Percentiles rank a stretch among this genome's conserved stretches.
Conservation (phyloP, 1,140 invertebrate genomes). For the Drosophila tristis region DNA sequence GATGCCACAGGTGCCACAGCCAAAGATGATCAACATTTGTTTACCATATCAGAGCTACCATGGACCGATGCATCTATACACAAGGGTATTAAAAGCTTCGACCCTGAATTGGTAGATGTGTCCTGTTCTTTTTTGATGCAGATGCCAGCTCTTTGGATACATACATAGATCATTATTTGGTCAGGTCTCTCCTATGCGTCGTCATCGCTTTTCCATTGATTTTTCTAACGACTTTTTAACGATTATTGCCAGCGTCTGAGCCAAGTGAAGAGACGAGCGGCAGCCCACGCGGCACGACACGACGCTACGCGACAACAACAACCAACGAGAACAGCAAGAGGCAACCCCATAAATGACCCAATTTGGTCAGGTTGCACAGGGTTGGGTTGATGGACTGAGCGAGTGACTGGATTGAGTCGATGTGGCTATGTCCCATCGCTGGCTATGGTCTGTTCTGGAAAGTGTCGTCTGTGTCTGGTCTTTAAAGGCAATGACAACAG, state of each 20-base stretch:
- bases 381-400: constrained; percentile 13
- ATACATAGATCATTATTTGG: constrained; percentile 47
- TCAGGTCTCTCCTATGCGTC: constrained; percentile 36
- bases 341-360: constrained; percentile 77
- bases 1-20: too few relatives aligned
- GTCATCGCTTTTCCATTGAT: constrained; percentile 72
- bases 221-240: constrained; percentile 77
- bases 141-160: constrained; percentile 44
- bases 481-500: constrained; percentile 35
- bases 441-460: constrained; percentile 40
- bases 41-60: too few relatives aligned
- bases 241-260: constrained; percentile 72
- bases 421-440: neutral
- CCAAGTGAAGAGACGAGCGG: constrained; percentile 36
- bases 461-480: constrained; percentile 25
- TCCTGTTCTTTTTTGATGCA: neutral
- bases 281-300: constrained; percentile 49
- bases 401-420: neutral
- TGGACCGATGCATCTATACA: neutral
- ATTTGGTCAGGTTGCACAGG: constrained; percentile 72
- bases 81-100: constrained; percentile 4
- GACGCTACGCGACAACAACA: constrained; percentile 4
- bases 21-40: too few relatives aligned
- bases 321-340: constrained; percentile 4
- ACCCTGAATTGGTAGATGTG: neutral